Percentiles rank a stretch among this genome's conserved stretches.
phyloP scores from a whole-genome alignment of 2,888 invertebrate genomes.

The Caenorhabditis sp. region DNA sequence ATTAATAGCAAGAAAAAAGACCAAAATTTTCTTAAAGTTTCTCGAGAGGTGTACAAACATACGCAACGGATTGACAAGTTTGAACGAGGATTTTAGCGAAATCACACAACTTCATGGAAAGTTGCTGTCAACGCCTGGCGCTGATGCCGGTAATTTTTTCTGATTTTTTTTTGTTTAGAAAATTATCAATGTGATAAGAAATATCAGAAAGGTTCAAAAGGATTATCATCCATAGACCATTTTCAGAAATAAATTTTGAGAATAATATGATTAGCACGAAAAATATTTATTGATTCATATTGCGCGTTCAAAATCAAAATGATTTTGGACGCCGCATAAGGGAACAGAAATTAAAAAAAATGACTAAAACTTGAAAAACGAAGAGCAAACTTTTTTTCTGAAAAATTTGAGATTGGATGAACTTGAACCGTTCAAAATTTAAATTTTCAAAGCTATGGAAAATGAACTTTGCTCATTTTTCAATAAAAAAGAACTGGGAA shows the following conservation, averaged over 20 bases:
- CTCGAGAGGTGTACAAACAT: constrained; percentile 31
- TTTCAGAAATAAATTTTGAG: background rate
- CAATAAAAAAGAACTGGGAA: no score
- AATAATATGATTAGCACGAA: background rate
- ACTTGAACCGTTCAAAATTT: no score
- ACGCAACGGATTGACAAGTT: constrained; percentile 18
- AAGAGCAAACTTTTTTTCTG: no score
- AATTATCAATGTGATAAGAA: no score
- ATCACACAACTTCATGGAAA: constrained; percentile 28
- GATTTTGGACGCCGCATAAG: no score
- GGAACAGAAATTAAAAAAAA: no score
- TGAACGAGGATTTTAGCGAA: constrained; percentile 28
- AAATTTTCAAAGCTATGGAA: no score
- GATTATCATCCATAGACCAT: background rate
- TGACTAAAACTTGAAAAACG: no score
- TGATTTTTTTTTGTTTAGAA: background rate
- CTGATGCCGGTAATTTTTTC: constrained; percentile 20
- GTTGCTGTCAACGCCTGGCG: constrained; percentile 33
- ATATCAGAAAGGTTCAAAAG: background rate
- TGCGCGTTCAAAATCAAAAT: no score
- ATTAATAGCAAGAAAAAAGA: background rate
- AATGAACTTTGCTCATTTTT: no score
- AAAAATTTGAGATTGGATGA: no score
- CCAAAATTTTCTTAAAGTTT: constrained; percentile 16
- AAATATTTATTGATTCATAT: no score